Evolutionary conservation across 2,797 vertebrate genomes (phyloP).

Genomic region (Pseudochirops corinnae): DNA sequence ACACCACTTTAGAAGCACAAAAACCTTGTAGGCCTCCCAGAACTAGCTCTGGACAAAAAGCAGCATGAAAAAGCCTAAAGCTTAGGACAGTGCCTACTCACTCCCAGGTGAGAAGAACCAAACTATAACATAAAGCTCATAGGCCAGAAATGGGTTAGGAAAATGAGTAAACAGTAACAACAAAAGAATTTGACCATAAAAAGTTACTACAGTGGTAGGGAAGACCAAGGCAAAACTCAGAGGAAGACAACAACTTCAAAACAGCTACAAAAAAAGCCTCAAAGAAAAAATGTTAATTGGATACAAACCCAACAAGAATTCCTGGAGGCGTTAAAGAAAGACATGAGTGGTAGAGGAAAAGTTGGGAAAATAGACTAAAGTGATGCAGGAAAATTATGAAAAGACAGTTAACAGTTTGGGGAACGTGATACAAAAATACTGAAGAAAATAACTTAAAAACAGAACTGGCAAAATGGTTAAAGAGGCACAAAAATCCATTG

Average conservation of each 20-base stretch:
- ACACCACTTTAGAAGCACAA: background rate
- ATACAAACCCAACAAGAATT: background rate
- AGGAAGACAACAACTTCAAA: background rate
- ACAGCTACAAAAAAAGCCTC: background rate
- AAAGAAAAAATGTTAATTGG: background rate
- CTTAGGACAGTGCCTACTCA: background rate
- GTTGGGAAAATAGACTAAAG: too few species aligned
- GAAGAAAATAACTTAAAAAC: too few species aligned
- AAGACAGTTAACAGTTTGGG: too few species aligned
- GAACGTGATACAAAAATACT: too few species aligned
- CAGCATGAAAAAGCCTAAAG: background rate
- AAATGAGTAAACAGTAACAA: background rate
- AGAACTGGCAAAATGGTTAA: too few species aligned
- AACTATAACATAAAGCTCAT: background rate
- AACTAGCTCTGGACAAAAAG: background rate
- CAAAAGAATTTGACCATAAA: background rate
- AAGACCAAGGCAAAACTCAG: background rate
- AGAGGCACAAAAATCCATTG: too few species aligned
- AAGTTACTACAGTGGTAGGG: background rate
- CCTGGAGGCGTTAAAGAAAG: background rate
- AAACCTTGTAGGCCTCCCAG: background rate
- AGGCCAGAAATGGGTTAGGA: background rate
- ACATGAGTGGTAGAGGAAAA: too few species aligned
- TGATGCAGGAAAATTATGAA: too few species aligned
- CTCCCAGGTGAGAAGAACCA: background rate